A percentile compares a stretch with the other conserved stretches of the same genome.
Evolutionary conservation across 2,113 vertebrate species (phyloP).

Genomic region (Otocyon megalotis): DNA sequence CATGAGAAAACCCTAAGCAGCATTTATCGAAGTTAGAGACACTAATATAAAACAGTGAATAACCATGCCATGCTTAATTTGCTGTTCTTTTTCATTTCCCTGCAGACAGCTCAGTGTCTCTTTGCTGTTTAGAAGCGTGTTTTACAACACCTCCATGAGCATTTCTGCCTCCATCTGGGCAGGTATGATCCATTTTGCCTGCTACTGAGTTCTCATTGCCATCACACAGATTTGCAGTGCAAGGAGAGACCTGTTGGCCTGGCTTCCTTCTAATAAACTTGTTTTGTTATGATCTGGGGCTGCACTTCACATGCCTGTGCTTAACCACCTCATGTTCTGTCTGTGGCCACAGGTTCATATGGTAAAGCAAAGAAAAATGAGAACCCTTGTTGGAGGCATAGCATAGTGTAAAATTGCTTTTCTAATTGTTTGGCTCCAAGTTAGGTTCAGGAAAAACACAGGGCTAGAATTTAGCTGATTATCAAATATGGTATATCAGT

Average conservation of each 20-base stretch:
- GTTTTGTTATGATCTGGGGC: neutral
- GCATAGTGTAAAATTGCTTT: neutral
- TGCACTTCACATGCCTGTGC: neutral
- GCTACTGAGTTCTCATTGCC: neutral
- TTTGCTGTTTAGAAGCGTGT: constrained; percentile 53
- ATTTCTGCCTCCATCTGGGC: constrained; percentile 29
- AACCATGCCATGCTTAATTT: constrained; percentile 64
- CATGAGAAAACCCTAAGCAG: constrained; percentile 56
- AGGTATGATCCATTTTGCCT: constrained; percentile 42
- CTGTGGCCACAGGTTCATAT: neutral
- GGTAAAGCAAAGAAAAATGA: neutral
- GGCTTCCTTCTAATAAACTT: neutral
- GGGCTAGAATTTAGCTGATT: neutral
- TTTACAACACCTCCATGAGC: constrained; percentile 17
- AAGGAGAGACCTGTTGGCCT: neutral
- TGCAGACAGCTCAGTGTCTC: constrained; percentile 53
- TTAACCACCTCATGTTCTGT: neutral
- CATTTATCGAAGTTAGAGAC: constrained; percentile 71
- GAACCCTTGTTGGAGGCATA: neutral
- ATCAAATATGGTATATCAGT: neutral
- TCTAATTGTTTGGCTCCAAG: neutral
- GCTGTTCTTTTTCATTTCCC: constrained; percentile 59
- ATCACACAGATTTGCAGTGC: neutral
- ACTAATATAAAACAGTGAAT: constrained; percentile 69
- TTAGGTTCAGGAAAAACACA: neutral